Evolutionary conservation across 2,113 vertebrate genomes (phyloP).

Genomic region (Dipodomys spectabilis): DNA sequence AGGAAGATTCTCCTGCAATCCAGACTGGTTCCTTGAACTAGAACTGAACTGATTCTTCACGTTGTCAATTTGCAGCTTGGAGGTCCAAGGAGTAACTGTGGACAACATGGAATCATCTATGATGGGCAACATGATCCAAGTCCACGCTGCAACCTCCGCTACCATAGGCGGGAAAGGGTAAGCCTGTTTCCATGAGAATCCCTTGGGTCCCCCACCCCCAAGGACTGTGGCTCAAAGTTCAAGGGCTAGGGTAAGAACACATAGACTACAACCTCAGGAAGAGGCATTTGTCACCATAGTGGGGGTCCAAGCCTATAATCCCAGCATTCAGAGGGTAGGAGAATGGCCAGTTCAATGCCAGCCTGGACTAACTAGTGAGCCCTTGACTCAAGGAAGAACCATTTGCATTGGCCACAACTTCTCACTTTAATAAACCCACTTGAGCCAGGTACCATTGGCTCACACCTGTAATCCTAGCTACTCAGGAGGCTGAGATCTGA

Average conservation of each 20-base stretch:
- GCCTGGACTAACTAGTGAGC: not conserved
- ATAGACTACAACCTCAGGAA: not conserved
- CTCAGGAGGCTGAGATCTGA: too few relatives aligned
- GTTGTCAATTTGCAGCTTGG: slow-evolving; percentile 52
- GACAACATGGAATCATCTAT: not conserved
- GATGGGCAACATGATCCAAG: not conserved
- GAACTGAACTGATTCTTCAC: not conserved
- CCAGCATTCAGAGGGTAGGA: too few relatives aligned
- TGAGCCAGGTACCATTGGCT: too few relatives aligned
- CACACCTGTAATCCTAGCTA: too few relatives aligned
- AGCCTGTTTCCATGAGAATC: not conserved
- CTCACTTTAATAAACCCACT: not conserved
- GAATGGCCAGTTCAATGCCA: not conserved
- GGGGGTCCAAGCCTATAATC: too few relatives aligned
- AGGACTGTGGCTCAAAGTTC: not conserved
- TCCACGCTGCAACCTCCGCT: fast-evolving
- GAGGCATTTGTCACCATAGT: not conserved
- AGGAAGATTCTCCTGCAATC: not conserved
- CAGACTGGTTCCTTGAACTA: not conserved
- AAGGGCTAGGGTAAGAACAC: not conserved
- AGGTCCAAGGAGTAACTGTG: not conserved
- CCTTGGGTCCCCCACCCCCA: not conserved
- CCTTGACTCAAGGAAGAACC: not conserved
- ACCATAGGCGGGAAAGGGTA: slow-evolving; percentile 60
- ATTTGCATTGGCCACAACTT: not conserved